Base-by-base conservation (phyloP, 2,113 vertebrate species). In the Sardina pilchardus region DNA sequence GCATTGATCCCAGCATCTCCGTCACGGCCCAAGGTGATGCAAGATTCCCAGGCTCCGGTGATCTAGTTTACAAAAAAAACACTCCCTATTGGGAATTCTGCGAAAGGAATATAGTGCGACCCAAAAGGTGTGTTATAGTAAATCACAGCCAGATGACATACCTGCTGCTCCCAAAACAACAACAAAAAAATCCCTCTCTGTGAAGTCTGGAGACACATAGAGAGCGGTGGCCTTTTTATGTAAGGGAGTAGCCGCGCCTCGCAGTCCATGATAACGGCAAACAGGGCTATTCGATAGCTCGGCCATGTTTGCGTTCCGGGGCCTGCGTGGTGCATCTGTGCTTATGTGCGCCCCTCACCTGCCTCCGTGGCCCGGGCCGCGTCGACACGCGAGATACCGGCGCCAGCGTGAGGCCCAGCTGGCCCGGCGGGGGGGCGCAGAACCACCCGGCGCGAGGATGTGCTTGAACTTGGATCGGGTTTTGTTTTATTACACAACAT, bases 1-100 rank as follows among this genome's bases (percentile, higher is more conserved):
- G 34, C 47, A 50, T 81, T 88, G 36, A 86, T 86, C 83, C 30
- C 43, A 47, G 8, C 63, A 78, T 30, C 0, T 85, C 56, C 80
- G 75, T 81, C 43, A 50, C 17, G 24, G 1, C 34, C 34, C 10
- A 59, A 44, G 48, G 59, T 30, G 67, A 50, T 21, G 78, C 83
- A 83, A 81, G 86, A 85, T 63, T 19, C 81, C 75, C 30, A 6
- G 78, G 36, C 80, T 45, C 4, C 1, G 19, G 36, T 7, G 30
- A 47, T 50, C 30, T 4, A 4, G 19, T 84, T 82, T 83, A 34
- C 6, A 10, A 71, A 71, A 78, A 75, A 75, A 75, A 75, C 67
- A 75, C 7, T 30, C 12, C 59, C 53, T 24, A n/a, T 56, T 26
- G 59, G 59, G 59, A 67, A 67, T 67, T 26, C 26, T 67, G 63